A percentile compares a stretch with the other conserved stretches of the same genome.
These are phyloP conservation scores for Tetrax tetrax DNA, from an alignment of 2,113 vertebrate species.

Conservation along the genomic window DNA sequence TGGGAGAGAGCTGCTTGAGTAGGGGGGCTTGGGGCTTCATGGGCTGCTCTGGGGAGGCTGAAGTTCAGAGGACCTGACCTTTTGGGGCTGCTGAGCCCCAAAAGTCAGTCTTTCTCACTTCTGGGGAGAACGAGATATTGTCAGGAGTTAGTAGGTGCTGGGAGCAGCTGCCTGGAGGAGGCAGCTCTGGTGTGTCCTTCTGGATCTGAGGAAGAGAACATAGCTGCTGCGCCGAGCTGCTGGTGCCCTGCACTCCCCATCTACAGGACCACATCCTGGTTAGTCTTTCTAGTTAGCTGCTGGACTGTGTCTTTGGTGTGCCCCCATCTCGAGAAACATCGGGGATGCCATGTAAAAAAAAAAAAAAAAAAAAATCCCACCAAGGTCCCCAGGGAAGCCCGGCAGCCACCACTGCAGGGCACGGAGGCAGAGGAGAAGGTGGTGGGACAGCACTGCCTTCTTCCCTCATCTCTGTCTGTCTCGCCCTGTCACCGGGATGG, in stretches of 20 bases:
- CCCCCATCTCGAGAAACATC: background rate
- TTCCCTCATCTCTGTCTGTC: background rate
- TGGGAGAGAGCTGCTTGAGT: background rate
- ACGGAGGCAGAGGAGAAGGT: background rate
- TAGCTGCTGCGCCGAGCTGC: accelerated
- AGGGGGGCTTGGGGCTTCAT: background rate
- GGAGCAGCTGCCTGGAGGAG: background rate
- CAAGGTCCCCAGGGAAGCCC: accelerated
- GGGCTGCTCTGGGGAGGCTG: background rate
- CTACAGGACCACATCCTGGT: accelerated
- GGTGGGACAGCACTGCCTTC: background rate
- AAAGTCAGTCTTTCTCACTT: background rate
- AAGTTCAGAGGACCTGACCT: background rate
- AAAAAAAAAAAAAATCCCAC: background rate
- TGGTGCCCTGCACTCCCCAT: accelerated
- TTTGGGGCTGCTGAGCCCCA: background rate
- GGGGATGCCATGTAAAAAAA: background rate
- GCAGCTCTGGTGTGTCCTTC: accelerated
- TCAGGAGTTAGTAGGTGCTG: background rate
- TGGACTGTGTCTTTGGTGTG: background rate
- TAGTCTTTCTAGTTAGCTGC: background rate
- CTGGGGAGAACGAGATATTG: background rate
- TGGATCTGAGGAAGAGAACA: background rate
- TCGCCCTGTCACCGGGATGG: accelerated
- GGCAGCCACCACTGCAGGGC: background rate